These are phyloP conservation scores for Rhabdomys pumilio DNA, from an alignment of 2,797 vertebrate genomes.

Conservation along the genomic window DNA sequence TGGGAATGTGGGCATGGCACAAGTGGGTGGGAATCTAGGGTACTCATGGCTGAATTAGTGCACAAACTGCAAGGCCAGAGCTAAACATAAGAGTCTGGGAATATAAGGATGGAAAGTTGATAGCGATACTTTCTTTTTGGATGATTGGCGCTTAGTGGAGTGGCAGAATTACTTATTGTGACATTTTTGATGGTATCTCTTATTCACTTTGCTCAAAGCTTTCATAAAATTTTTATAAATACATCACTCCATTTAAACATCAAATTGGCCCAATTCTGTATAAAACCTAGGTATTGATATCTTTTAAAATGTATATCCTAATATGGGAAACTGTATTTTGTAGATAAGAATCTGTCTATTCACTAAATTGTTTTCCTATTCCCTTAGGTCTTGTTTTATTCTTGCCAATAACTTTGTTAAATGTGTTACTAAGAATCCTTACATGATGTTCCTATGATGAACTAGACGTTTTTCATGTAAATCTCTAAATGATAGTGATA, in stretches of 20 bases:
- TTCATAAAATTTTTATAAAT: conserved; percentile 6
- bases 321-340: conserved; percentile 34
- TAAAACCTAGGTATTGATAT: conserved; percentile 14
- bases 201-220: conserved; percentile 29
- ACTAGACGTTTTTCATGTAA: conserved; percentile 6
- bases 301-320: conserved; percentile 19
- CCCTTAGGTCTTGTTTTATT: conserved; percentile 17
- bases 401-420: conserved; percentile 36
- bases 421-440: not conserved
- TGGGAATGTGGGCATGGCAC: not conserved
- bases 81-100: not conserved
- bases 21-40: not conserved
- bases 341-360: conserved; percentile 10
- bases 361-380: not conserved
- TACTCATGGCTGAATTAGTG: not conserved
- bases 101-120: not conserved
- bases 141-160: not conserved
- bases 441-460: conserved; percentile 24
- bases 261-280: not conserved
- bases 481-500: conserved; percentile 32
- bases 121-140: not conserved
- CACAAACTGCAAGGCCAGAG: not conserved
- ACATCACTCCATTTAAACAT: conserved; percentile 49
- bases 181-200: not conserved
- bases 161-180: not conserved